These are phyloP conservation scores for Lepidocyrtoides sp. DNA, from an alignment of 2,888 invertebrate genomes.

Conservation along the genomic window DNA sequence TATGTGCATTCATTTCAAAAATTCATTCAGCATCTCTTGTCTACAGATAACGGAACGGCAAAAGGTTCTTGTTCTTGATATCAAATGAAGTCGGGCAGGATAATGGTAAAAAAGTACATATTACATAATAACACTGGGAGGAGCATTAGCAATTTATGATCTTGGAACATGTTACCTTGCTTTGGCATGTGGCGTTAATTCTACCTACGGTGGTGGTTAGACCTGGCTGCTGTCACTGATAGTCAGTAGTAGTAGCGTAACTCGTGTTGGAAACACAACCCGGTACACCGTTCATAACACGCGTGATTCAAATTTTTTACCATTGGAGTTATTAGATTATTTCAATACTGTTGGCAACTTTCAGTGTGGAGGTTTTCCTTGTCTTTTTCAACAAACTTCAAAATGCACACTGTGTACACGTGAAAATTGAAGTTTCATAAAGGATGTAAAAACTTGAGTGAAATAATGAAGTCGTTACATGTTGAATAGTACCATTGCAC, in stretches of 20 bases:
- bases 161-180: conserved; percentile 68
- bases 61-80: conserved; percentile 10
- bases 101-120: conserved; percentile 11
- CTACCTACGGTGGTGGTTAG: conserved; percentile 39
- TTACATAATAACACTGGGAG: conserved; percentile 51
- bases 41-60: not conserved
- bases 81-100: not conserved
- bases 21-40: conserved; percentile 14
- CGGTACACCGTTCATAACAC: not conserved
- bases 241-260: not conserved
- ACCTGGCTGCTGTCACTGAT: not conserved
- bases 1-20: not conserved
- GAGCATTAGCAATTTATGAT: conserved; percentile 70
- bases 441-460: not conserved
- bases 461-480: conserved; percentile 10
- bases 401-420: not conserved
- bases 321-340: not conserved
- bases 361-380: not conserved
- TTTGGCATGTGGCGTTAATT: conserved; percentile 66
- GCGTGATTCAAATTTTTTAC: not conserved
- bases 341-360: not conserved
- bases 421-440: not conserved
- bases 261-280: not conserved
- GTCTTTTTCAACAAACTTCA: not conserved
- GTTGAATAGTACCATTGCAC: not conserved